Evolutionary conservation across 2,113 vertebrate genomes (phyloP).

Genomic region (Oriolus oriolus): DNA sequence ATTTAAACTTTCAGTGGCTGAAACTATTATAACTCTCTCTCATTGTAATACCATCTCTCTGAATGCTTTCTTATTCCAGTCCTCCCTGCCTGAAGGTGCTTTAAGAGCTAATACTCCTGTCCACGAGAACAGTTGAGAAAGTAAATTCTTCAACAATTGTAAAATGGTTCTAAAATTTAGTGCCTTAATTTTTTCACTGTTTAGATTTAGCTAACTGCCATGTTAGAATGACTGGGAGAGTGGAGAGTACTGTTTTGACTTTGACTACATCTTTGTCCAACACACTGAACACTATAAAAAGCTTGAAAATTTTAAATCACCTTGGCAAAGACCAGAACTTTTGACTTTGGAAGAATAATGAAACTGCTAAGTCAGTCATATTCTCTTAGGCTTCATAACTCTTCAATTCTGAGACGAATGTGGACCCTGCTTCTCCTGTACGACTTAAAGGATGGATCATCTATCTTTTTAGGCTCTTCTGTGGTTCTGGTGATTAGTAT

Average conservation of each 20-base stretch:
- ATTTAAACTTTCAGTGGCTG: not conserved
- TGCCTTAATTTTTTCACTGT: not conserved
- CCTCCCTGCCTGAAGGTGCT: rapidly evolving
- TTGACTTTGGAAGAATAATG: not conserved
- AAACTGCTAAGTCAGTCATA: not conserved
- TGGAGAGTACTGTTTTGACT: not conserved
- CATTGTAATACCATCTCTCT: not conserved
- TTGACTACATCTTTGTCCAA: not conserved
- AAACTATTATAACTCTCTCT: not conserved
- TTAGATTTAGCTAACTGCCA: not conserved
- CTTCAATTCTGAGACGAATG: not conserved
- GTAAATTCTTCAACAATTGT: not conserved
- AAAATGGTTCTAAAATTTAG: not conserved
- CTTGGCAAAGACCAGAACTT: not conserved
- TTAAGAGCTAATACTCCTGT: not conserved
- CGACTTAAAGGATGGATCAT: not conserved
- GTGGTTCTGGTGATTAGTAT: not conserved
- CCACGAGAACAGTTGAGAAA: not conserved
- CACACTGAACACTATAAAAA: not conserved
- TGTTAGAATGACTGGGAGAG: not conserved
- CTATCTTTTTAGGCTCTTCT: not conserved
- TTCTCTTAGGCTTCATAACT: not conserved
- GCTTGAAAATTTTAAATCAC: not conserved
- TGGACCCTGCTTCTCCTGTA: not conserved
- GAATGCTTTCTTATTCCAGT: not conserved